Evolutionary conservation across 2,888 invertebrate species (phyloP).

Genomic region (Rutpela maculata): DNA sequence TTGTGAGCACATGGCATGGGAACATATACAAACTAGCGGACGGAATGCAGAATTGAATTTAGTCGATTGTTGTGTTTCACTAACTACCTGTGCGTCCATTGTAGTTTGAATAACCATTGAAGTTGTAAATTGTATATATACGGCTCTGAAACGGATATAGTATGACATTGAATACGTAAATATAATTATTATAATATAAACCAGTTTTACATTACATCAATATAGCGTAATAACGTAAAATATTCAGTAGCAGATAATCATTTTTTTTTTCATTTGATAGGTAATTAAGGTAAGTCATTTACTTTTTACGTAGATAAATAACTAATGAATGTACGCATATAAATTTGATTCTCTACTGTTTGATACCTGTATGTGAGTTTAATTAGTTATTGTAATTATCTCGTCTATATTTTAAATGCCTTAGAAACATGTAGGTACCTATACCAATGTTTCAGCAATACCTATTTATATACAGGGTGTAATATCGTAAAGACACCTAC

Average conservation of each 20-base stretch:
- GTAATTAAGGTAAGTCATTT: neutral
- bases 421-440: too few relatives aligned
- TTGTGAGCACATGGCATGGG: conserved; percentile 52
- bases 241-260: neutral
- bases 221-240: neutral
- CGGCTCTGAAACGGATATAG: conserved; percentile 23
- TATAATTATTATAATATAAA: conserved; percentile 23
- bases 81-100: neutral
- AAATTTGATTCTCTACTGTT: neutral
- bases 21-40: conserved; percentile 21
- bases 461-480: too few relatives aligned
- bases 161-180: conserved; percentile 29
- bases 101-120: conserved; percentile 14
- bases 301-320: neutral
- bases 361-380: neutral
- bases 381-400: too few relatives aligned
- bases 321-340: neutral
- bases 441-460: too few relatives aligned
- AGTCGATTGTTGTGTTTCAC: conserved; percentile 28
- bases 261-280: neutral
- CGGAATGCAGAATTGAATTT: conserved; percentile 35
- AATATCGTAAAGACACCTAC: too few relatives aligned
- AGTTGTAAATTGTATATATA: conserved; percentile 21
- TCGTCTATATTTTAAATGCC: too few relatives aligned
- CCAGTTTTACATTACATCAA: conserved; percentile 18